Base-by-base conservation (phyloP, 2,888 invertebrate genomes). In the Serripes groenlandicus region DNA sequence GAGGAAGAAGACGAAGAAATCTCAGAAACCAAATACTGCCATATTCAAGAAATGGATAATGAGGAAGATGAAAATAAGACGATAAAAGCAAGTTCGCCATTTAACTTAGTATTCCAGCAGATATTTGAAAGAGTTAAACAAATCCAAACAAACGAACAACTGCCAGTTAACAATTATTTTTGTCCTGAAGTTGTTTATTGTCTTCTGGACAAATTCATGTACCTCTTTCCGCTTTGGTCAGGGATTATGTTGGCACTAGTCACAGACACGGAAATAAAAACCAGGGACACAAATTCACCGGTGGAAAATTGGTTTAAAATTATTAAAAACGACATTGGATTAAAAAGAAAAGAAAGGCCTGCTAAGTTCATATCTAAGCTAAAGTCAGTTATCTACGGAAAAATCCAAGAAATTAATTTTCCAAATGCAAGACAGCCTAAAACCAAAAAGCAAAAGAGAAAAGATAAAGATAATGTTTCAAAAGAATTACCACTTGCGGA, bases 281-380 rank as follows among this genome's bases (percentile, higher is more conserved):
- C 32, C 21, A 18, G 54, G 28, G 52, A 70, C 32, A 70, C 28
- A 11, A 70, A 54, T 9, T 4, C 54, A 18, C 28, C 32, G 28
- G 54, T 32, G 28, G 70, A 70, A n/a, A 52, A 30, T 70, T 70
- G 70, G 70, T 69, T 69, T 49, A 69, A 69, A 18, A 28, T 34
- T 32, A 15, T 54, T 7, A 70, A 54, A 34, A 26, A 34, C 30
- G 49, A 70, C 54, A 23, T 30, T 30, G 26, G 30, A 26, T 5
- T 28, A 3, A 30, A 28, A n/a, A 70, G 49, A 28, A 26, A 54
- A 4, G 70, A 70, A 21, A 70, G 52, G 34, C 70, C 70, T 7
- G 11, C 52, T 54, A 70, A 54, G 30, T 70, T 70, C 52, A 30
- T 70, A 15, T 15, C 52, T 30, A 70, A 32, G 54, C 9, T 70